Evolutionary conservation across 2,797 vertebrate genomes (phyloP).

Genomic region (Acipenser oxyrinchus): DNA sequence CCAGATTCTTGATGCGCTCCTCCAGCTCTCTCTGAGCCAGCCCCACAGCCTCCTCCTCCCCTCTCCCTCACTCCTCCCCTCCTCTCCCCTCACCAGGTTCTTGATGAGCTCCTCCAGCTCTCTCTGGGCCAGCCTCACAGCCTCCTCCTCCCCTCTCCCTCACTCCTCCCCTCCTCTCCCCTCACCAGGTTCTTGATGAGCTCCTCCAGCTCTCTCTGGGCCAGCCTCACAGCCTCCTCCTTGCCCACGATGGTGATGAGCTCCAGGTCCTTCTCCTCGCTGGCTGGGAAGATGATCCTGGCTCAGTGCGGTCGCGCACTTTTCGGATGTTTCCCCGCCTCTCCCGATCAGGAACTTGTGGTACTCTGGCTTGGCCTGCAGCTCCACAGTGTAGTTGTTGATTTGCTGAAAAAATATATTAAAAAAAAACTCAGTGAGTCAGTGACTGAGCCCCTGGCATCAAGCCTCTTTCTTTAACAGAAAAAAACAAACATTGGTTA

Average conservation of each 20-base stretch:
- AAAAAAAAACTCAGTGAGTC: neutral
- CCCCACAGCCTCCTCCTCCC: slow-evolving; percentile 46
- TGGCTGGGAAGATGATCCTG: slow-evolving; percentile 64
- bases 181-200: slow-evolving; percentile 69
- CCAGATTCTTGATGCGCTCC: slow-evolving; percentile 66
- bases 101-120: slow-evolving; percentile 25
- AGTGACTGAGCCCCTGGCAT: no score
- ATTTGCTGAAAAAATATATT: slow-evolving; percentile 60
- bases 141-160: neutral
- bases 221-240: slow-evolving; percentile 59
- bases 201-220: slow-evolving; percentile 61
- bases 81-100: slow-evolving; percentile 20
- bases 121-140: slow-evolving; percentile 8
- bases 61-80: neutral
- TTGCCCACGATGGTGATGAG: slow-evolving; percentile 69
- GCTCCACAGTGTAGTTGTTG: slow-evolving; percentile 62
- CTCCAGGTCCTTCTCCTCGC: slow-evolving; percentile 63
- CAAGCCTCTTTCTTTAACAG: no score
- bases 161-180: neutral
- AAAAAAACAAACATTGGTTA: no score
- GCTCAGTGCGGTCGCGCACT: slow-evolving; percentile 60
- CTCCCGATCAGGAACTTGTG: slow-evolving; percentile 71
- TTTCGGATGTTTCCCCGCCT: slow-evolving; percentile 65
- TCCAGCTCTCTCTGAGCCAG: slow-evolving; percentile 64
- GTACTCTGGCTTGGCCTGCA: slow-evolving; percentile 67